These are phyloP conservation scores for Callionymus lyra DNA, from an alignment of 2,113 vertebrate species.

Conservation along the genomic window DNA sequence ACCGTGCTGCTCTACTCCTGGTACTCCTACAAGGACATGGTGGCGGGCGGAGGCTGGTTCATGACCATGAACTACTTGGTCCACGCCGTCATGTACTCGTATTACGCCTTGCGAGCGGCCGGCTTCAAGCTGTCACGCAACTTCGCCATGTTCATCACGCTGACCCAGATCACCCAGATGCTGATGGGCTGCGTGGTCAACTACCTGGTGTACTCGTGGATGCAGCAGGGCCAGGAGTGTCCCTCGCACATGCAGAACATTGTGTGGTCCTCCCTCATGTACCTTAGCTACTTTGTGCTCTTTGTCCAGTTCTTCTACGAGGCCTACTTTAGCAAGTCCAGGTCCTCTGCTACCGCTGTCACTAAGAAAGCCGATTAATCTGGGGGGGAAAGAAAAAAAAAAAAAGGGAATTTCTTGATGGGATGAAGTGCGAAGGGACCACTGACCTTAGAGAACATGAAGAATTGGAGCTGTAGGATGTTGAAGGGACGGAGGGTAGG, in stretches of 20 bases:
- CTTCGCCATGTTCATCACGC: slow-evolving; percentile 97
- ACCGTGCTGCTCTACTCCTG: slow-evolving; percentile 98
- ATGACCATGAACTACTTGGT: slow-evolving; percentile 99
- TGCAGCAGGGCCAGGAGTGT: slow-evolving; percentile 93
- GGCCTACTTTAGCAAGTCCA: slow-evolving; percentile 85
- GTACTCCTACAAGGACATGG: slow-evolving; percentile 99
- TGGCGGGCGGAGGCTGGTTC: slow-evolving; percentile 97
- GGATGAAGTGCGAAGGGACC: slow-evolving; percentile 63
- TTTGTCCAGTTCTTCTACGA: slow-evolving; percentile 98
- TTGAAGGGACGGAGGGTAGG: slow-evolving; percentile 13
- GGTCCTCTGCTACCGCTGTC: slow-evolving; percentile 39
- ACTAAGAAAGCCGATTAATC: slow-evolving; percentile 58
- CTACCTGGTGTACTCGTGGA: slow-evolving; percentile 96
- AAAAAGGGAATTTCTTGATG: slow-evolving; percentile 38
- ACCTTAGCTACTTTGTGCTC: slow-evolving; percentile 99
- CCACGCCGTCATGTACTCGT: slow-evolving; percentile 98
- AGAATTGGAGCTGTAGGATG: background rate
- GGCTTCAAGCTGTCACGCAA: slow-evolving; percentile 93
- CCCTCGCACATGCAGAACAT: slow-evolving; percentile 94
- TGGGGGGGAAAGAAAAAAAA: slow-evolving; percentile 21
- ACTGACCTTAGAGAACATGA: slow-evolving; percentile 19
- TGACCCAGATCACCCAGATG: slow-evolving; percentile 99
- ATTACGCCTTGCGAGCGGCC: slow-evolving; percentile 89
- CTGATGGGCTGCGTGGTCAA: slow-evolving; percentile 91
- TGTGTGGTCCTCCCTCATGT: slow-evolving; percentile 98